Conservation (phyloP, 1,140 invertebrate genomes). For the Drosophila orosa region DNA sequence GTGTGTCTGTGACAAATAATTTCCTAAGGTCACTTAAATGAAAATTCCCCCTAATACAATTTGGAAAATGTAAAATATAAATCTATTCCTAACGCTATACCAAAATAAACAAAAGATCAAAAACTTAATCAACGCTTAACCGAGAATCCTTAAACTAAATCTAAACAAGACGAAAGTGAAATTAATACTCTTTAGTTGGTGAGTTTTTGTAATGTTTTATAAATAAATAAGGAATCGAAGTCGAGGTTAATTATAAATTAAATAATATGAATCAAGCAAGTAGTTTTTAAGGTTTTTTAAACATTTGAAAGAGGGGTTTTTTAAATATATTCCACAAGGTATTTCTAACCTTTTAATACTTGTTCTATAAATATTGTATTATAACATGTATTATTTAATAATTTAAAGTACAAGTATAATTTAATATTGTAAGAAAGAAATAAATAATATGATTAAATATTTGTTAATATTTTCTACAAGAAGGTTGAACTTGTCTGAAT, state of each 20-base stretch:
- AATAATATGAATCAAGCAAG: not conserved
- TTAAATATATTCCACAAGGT: too few relatives aligned
- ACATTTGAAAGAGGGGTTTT: too few relatives aligned
- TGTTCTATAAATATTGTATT: not conserved
- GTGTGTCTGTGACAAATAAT: conserved; percentile 62
- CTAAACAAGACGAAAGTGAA: conserved; percentile 21
- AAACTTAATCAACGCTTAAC: conserved; percentile 44
- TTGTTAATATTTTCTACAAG: too few relatives aligned
- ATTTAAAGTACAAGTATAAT: not conserved
- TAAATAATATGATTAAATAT: not conserved
- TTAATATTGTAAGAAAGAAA: too few relatives aligned
- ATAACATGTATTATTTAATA: not conserved
- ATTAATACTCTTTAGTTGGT: conserved; percentile 34
- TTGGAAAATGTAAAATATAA: conserved; percentile 37
- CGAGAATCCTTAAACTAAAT: conserved; percentile 8
- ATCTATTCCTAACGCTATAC: conserved; percentile 33
- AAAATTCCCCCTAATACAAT: conserved; percentile 20
- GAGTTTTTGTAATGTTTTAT: not conserved
- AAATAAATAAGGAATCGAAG: not conserved
- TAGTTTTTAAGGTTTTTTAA: not conserved
- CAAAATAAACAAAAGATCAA: conserved; percentile 34
- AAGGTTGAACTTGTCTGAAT: not conserved
- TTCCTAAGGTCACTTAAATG: conserved; percentile 21
- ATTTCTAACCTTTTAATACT: too few relatives aligned
- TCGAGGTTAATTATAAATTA: not conserved